Evolutionary conservation across 2,888 invertebrate species (phyloP).

Genomic region (Drosophila multiciliata): DNA sequence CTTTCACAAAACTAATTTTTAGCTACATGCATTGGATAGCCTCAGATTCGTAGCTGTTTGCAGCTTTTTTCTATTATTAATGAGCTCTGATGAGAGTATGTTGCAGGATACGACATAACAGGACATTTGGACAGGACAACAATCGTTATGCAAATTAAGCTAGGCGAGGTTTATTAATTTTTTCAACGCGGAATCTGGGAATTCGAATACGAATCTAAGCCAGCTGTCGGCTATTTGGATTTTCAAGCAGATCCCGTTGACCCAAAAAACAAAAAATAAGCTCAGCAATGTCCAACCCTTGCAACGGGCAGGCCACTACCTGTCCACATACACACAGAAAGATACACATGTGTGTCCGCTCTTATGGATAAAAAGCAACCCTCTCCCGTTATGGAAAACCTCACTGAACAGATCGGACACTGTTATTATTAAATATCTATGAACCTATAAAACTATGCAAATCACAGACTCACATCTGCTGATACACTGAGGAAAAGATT

Average conservation of each 20-base stretch:
- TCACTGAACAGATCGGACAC: constrained; percentile 44
- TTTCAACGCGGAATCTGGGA: neutral
- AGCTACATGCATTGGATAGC: too few species aligned
- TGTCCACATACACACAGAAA: constrained; percentile 27
- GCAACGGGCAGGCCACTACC: constrained; percentile 19
- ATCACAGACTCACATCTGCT: constrained; percentile 46
- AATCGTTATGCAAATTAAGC: neutral
- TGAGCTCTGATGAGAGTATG: neutral
- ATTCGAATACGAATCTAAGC: neutral
- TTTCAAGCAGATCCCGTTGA: constrained; percentile 30
- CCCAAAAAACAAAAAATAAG: constrained; percentile 24
- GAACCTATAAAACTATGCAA: constrained; percentile 20
- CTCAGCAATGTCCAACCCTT: constrained; percentile 61
- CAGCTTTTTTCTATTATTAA: neutral
- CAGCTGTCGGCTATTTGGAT: constrained; percentile 49
- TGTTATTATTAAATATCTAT: constrained; percentile 2
- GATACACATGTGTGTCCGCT: constrained; percentile 12
- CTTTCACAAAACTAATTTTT: too few species aligned
- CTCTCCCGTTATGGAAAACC: constrained; percentile 18
- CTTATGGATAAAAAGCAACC: constrained; percentile 36
- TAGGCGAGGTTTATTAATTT: neutral
- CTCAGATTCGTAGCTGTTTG: too few species aligned
- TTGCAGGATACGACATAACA: neutral
- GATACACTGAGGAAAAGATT: neutral
- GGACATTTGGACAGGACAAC: constrained; percentile 1